A percentile compares a stretch with the other conserved stretches of the same genome.
Evolutionary conservation across 1,140 invertebrate genomes (phyloP).

Genomic region (Drepana arcuata): DNA sequence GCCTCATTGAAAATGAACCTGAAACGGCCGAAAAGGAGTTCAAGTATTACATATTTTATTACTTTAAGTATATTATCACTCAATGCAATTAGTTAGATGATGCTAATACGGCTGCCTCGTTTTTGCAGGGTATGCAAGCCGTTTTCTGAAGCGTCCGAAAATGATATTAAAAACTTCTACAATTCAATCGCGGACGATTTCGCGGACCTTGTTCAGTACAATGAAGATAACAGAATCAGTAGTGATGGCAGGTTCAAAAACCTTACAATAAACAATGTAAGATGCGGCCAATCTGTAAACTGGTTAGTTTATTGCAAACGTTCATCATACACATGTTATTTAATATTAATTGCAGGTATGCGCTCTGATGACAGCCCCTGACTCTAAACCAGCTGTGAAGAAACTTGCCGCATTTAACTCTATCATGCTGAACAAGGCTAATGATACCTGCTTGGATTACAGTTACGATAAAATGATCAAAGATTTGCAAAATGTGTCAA

Average conservation of each 20-base stretch:
- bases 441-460: constrained; percentile 88
- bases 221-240: constrained; percentile 89
- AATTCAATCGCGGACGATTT: constrained; percentile 87
- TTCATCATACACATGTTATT: too few relatives aligned
- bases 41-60: constrained; percentile 63
- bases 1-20: constrained; percentile 76
- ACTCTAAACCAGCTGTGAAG: constrained; percentile 74
- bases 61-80: constrained; percentile 6
- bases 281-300: constrained; percentile 4
- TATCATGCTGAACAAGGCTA: constrained; percentile 77
- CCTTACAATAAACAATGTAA: constrained; percentile 83
- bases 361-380: constrained; percentile 78
- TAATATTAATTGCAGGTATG: too few relatives aligned
- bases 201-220: constrained; percentile 93
- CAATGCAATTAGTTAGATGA: constrained; percentile 8
- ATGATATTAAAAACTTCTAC: constrained; percentile 87
- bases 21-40: constrained; percentile 78
- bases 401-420: constrained; percentile 82
- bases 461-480: constrained; percentile 86
- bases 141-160: constrained; percentile 76
- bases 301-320: too few relatives aligned
- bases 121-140: constrained; percentile 82
- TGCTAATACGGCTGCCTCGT: too few relatives aligned
- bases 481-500: constrained; percentile 79
- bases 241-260: constrained; percentile 75